Conservation (phyloP, 2,797 vertebrate species). For the Cheirogaleus major region DNA sequence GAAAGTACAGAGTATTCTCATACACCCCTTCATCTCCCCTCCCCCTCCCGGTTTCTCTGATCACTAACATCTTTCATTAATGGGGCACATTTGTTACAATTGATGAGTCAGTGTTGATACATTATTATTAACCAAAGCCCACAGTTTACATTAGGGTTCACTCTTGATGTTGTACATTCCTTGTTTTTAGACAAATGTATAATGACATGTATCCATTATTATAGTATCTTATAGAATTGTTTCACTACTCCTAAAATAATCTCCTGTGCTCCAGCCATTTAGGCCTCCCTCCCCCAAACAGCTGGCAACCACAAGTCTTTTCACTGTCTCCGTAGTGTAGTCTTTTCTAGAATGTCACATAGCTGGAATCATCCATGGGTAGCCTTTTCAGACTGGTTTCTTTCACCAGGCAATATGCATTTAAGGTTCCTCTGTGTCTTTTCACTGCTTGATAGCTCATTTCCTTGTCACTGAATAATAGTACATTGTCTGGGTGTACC, state of each 20-base stretch:
- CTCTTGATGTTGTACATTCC: not conserved
- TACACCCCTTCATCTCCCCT: not conserved
- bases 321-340: not conserved
- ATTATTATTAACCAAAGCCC: not conserved
- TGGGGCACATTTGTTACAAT: not conserved
- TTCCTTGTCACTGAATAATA: not conserved
- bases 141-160: not conserved
- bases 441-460: not conserved
- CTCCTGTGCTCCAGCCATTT: not conserved
- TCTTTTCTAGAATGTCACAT: not conserved
- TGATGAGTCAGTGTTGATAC: not conserved
- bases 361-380: not conserved
- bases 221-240: not conserved
- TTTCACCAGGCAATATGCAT: not conserved
- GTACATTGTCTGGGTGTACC: not conserved
- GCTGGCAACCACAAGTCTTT: not conserved
- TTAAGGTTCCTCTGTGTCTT: not conserved
- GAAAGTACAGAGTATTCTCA: not conserved
- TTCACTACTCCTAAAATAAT: not conserved
- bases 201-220: not conserved
- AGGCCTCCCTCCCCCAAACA: not conserved
- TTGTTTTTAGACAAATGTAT: not conserved
- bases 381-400: not conserved
- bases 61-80: not conserved
- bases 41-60: rapidly evolving